These are phyloP conservation scores for Helicoverpa armigera DNA, from an alignment of 1,140 invertebrate species.

Conservation along the genomic window DNA sequence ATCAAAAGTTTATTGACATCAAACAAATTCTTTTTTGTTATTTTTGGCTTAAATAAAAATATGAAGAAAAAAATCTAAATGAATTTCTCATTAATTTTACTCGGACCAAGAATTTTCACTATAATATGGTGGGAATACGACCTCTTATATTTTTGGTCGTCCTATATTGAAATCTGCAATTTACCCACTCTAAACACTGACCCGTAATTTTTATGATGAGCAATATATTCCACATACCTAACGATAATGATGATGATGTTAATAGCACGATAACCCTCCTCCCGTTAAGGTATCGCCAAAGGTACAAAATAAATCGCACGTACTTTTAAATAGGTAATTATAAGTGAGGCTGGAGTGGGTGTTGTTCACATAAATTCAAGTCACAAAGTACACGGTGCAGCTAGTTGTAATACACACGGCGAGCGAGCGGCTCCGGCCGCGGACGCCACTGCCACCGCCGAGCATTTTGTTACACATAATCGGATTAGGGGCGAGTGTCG, in stretches of 20 bases:
- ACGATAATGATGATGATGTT: conserved; percentile 6
- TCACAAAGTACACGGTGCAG: conserved; percentile 44
- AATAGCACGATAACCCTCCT: not conserved
- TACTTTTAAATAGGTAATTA: conserved; percentile 38
- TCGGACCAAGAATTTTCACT: too few species aligned
- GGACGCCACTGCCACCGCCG: conserved; percentile 62
- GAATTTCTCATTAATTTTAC: too few species aligned
- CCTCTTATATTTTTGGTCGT: too few species aligned
- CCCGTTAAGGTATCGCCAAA: not conserved
- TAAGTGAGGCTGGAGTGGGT: conserved; percentile 21
- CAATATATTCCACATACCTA: not conserved
- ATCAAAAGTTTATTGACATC: too few species aligned
- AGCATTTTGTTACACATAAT: conserved; percentile 84
- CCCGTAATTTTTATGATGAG: not conserved
- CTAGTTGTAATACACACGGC: conserved; percentile 56
- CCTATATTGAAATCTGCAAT: too few species aligned
- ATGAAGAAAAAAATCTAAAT: too few species aligned
- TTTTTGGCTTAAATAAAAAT: too few species aligned
- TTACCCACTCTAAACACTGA: too few species aligned
- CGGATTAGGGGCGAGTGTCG: conserved; percentile 78
- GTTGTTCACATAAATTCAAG: conserved; percentile 45
- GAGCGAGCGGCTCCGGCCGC: conserved; percentile 58
- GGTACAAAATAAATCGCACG: conserved; percentile 23
- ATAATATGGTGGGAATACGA: too few species aligned
- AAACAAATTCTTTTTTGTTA: too few species aligned